Base-by-base conservation (phyloP, 2,888 invertebrate genomes). In the Pyralis farinalis region DNA sequence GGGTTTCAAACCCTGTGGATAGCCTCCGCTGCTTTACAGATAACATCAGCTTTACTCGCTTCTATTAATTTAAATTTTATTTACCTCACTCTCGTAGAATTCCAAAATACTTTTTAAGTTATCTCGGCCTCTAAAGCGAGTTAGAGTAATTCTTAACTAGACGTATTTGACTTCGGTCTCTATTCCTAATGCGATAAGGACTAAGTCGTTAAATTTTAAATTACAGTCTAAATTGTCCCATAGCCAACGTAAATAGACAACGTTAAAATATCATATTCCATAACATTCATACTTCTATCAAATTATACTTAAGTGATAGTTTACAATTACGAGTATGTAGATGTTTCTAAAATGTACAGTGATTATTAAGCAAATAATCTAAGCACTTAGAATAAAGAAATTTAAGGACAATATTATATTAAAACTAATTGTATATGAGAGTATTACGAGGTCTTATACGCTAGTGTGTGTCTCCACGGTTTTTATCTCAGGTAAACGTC, bases 401-500 rank as follows among this genome's bases (percentile, higher is more conserved):
- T 60, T 59, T 55, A 53, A 53, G 55, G 48, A 60, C 47, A 62
- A 60, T 58, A 53, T 55, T 63, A 54, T 60, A 58, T 42, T 49
- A 63, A 43, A 58, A 46, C 53, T 58, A 52, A 57, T 57, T 67
- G 59, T 62, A 55, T 53, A 43, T 42, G 50, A 50, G 49, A 43
- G 42, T 51, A 54, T 40, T 51, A 43, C 51, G 47, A 43, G 42
- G 57, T 44, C 51, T 49, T 53, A 46, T 61, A 41, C 53, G 52
- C 47, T 47, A 63, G 53, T 58, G 59, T 53, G 63, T 55, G 61
- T 55, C 51, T 52, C 63, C 59, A 61, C 61, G 65, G 71, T 73
- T 74, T 78, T 77, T 82, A 80, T 83, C 82, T 78, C 55, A 55
- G 50, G 56, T 53, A 55, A 65, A 63, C 74, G 61, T 68, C 62